Evolutionary conservation across 2,113 vertebrate genomes (phyloP).

Genomic region (Marmota monax): DNA sequence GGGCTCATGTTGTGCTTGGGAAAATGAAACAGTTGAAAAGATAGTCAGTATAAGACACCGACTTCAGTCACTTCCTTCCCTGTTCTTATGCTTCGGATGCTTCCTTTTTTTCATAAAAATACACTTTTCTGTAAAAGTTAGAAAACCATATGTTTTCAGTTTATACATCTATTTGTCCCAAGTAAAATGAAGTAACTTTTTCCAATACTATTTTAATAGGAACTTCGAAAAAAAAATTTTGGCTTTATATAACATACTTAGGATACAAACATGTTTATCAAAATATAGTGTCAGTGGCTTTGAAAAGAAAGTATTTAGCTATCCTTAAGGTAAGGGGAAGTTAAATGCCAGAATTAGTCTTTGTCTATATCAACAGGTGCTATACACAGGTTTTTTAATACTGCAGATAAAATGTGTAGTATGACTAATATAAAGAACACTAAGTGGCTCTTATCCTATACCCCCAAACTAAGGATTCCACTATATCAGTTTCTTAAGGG

Average conservation of each 20-base stretch:
- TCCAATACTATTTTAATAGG: slow-evolving; percentile 11
- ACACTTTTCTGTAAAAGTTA: not conserved
- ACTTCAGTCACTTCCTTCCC: not conserved
- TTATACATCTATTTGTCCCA: not conserved
- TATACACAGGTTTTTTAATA: not conserved
- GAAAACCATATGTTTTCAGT: slow-evolving; percentile 16
- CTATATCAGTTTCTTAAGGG: slow-evolving; percentile 46
- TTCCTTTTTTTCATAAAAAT: slow-evolving; percentile 43
- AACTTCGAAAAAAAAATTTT: not conserved
- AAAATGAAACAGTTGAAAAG: slow-evolving; percentile 15
- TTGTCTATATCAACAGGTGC: not conserved
- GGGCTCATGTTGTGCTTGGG: not conserved
- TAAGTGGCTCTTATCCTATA: slow-evolving; percentile 1
- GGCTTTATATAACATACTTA: not conserved
- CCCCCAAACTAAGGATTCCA: not conserved
- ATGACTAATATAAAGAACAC: not conserved
- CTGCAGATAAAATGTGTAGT: not conserved
- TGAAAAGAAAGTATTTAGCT: slow-evolving; percentile 34
- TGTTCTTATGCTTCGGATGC: not conserved
- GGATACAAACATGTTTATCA: slow-evolving; percentile 16
- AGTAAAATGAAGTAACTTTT: slow-evolving; percentile 19
- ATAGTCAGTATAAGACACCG: not conserved
- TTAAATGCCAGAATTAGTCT: not conserved
- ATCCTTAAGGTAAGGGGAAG: not conserved
- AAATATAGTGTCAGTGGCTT: not conserved